Conservation (phyloP, 2,888 invertebrate genomes). For the Zeuzera pyrina region DNA sequence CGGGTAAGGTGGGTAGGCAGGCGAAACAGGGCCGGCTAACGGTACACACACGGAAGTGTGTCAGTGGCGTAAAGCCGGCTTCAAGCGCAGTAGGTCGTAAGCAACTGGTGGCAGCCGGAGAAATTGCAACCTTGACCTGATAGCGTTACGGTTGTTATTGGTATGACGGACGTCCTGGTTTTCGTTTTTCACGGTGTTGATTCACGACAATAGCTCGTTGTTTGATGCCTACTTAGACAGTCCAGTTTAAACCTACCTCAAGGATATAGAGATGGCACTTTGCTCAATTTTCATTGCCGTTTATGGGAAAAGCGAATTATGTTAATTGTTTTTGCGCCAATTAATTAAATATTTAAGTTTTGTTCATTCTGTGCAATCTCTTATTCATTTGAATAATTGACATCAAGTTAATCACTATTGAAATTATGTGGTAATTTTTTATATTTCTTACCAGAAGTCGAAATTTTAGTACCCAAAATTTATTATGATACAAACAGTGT, state of each 20-base stretch:
- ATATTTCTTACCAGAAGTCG: too few relatives aligned
- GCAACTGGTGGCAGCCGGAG: constrained; percentile 23
- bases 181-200: constrained; percentile 70
- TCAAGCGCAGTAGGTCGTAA: constrained; percentile 42
- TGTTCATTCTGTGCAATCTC: too few relatives aligned
- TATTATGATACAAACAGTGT: too few relatives aligned
- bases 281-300: too few relatives aligned
- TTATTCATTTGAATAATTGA: too few relatives aligned
- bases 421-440: too few relatives aligned
- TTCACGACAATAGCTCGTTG: constrained; percentile 57
- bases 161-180: constrained; percentile 33
- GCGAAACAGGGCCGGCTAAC: constrained; percentile 66
- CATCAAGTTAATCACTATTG: too few relatives aligned
- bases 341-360: too few relatives aligned
- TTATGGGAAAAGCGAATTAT: too few relatives aligned
- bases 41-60: constrained; percentile 69
- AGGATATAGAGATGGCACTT: too few relatives aligned
- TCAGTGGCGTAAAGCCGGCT: constrained; percentile 62
- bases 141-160: constrained; percentile 33
- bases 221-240: constrained; percentile 45
- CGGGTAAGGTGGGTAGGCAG: constrained; percentile 35
- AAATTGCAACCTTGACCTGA: constrained; percentile 60
- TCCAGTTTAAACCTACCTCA: constrained; percentile 64
- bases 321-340: too few relatives aligned
- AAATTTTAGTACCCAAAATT: too few relatives aligned